Percentiles rank a stretch among this genome's conserved stretches.
These are phyloP conservation scores for Greenwoodochromis staneri DNA, from an alignment of 2,113 vertebrate species.

Conservation along the genomic window DNA sequence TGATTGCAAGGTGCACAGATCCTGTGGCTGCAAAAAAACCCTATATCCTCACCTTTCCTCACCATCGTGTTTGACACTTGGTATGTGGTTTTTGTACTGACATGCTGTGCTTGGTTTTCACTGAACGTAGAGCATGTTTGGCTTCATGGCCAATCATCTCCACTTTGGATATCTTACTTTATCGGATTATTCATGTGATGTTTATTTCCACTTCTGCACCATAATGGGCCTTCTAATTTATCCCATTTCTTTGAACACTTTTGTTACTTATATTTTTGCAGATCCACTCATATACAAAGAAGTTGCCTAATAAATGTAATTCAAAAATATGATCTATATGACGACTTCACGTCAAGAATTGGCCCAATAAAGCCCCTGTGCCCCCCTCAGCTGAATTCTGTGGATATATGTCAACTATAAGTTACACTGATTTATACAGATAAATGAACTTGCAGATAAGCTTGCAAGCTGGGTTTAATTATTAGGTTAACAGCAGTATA, in stretches of 20 bases:
- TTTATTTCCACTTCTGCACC: not conserved
- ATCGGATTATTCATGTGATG: not conserved
- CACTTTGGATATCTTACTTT: not conserved
- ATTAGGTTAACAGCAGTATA: not conserved
- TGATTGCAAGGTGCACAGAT: not conserved
- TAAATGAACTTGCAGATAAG: not conserved
- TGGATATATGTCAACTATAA: not conserved
- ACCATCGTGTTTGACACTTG: not conserved
- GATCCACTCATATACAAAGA: not conserved
- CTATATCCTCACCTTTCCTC: not conserved
- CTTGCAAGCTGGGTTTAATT: not conserved
- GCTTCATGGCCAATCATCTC: not conserved
- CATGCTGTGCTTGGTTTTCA: not conserved
- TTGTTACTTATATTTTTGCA: not conserved
- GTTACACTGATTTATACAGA: not conserved
- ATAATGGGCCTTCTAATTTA: not conserved
- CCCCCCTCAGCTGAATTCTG: not conserved
- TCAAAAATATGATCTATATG: not conserved
- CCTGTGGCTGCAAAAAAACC: not conserved
- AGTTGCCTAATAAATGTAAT: not conserved
- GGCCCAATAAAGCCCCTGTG: not conserved
- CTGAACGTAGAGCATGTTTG: not conserved
- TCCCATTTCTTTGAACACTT: not conserved
- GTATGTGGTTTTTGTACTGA: not conserved
- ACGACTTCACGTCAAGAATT: rapidly evolving